phyloP scores from a whole-genome alignment of 2,113 vertebrate genomes.

The Chamaetylas fuelleborni region DNA sequence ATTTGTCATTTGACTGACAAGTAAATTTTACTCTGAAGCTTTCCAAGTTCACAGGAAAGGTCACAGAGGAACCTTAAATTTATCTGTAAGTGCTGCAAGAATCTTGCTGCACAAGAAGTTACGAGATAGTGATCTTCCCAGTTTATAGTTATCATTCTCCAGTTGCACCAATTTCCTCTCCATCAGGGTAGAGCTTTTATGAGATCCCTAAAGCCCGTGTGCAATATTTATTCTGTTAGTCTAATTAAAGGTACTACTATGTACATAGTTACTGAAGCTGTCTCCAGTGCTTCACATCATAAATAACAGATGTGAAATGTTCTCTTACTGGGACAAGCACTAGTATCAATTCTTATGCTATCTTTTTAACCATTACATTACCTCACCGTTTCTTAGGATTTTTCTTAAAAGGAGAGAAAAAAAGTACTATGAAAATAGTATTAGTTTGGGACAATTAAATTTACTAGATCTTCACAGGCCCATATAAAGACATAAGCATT shows the following conservation, averaged over 20 bases:
- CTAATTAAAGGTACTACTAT: conserved; percentile 44
- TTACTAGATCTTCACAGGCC: not conserved
- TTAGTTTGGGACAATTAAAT: not conserved
- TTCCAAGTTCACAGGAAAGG: not conserved
- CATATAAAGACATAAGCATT: not conserved
- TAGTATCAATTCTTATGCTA: not conserved
- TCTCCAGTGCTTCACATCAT: not conserved
- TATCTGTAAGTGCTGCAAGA: not conserved
- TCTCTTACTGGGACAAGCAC: not conserved
- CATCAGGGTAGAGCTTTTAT: not conserved
- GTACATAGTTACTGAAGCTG: not conserved
- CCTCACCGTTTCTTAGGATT: not conserved
- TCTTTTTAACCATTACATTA: not conserved
- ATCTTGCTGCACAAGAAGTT: not conserved
- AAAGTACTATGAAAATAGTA: not conserved
- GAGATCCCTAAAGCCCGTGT: not conserved
- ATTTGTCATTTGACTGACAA: not conserved
- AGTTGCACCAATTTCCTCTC: not conserved
- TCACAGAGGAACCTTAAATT: not conserved
- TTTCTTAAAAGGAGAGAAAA: not conserved
- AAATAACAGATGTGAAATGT: conserved; percentile 11
- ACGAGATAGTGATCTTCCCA: not conserved
- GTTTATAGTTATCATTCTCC: not conserved
- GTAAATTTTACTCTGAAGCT: not conserved
- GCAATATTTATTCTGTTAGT: conserved; percentile 34